Base-by-base conservation (phyloP, 2,888 invertebrate species). In the Troilus luridus region DNA sequence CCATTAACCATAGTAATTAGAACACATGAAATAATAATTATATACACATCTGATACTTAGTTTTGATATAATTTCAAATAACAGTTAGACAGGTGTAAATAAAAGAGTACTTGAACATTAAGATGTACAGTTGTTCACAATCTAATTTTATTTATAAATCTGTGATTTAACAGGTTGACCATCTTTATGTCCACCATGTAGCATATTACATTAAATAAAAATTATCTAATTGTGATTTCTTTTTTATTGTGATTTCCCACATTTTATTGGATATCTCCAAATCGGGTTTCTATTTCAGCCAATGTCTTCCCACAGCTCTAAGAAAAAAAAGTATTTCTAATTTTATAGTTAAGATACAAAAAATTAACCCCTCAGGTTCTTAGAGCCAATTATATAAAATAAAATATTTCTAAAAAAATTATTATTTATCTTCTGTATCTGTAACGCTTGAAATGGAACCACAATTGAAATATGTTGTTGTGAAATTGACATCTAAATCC, bases 371-470 rank as follows among this genome's bases (percentile, higher is more conserved):
- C n/a, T 64, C n/a, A 10, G 10, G 11, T n/a, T 64, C 0, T n/a
- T n/a, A n/a, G 64, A 64, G n/a, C n/a, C 64, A 64, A 64, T 64
- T 10, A 64, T n/a, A n/a, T 64, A 21, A 62, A 62, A 62, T 8
- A 60, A 17, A 62, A 62, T 21, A 62, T 62, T 0, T 1, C 59
- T 0, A 60, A 89, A 3, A 90, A n/a, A 41, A 85, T 88, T 27
- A 10, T 14, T 12, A 0, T 91, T 94, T 94, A 98, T 94, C 98
- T 95, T 90, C 99, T 95, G 94, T 99, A 99, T 92, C 99, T 95
- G 94, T 99, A 99, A 93, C 99, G 95, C 95, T 99, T 99, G 95
- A 99, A 99, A 94, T 99, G 99, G 95, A 99, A 99, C 99, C 99
- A 99, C 67, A 99, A 95, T 94, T 99, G 99, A 94, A 99, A 99